Evolutionary conservation across 1,140 invertebrate genomes (phyloP), one percentile per base, ranked within the genome.

Genomic region (Campodea augens): DNA sequence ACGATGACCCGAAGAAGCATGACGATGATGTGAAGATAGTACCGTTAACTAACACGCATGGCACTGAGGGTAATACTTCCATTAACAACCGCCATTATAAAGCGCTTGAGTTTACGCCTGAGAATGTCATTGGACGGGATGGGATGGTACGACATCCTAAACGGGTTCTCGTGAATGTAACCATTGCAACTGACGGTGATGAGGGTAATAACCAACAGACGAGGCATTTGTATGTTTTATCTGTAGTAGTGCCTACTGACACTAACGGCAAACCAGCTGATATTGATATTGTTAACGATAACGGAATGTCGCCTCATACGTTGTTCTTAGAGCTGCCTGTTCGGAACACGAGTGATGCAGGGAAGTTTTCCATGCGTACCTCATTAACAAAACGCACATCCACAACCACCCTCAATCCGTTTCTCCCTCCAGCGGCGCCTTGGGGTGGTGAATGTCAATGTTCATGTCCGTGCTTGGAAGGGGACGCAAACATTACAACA

Each of bases 161-260:
- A 62, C 67, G 70, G 48, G 66, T 82, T 49, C 64, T 78, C 49
- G 75, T 82, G 39, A 83, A 82, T 63, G 66, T 82, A 45, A 80
- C 78, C 2, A 80, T 83, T 53, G 71, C 73, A 18, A 71, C 73
- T 18, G 74, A 75, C 51, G 68, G 71, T 50, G 66, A 64, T 49
- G 61, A 60, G 1, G 44, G 32, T 19, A 19, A 38, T 21, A 44
- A 49, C 15, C 25, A 41, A 2, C n/a, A 22, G 13, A 19, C 44
- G 10, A 42, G 73, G 52, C 74, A 75, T 36, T 61, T 81, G 47
- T 81, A 80, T 63, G 70, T 78, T 29, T 60, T 81, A 49, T 79
- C 78, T 46, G 70, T 81, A 46, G 76, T 72, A 38, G 70, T 82
- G 44, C 77, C 78, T 5, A 75, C 71, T 47, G 63, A 69, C 49